phyloP scores from a whole-genome alignment of 2,888 invertebrate genomes.

The Trileptium ribeirensis region DNA sequence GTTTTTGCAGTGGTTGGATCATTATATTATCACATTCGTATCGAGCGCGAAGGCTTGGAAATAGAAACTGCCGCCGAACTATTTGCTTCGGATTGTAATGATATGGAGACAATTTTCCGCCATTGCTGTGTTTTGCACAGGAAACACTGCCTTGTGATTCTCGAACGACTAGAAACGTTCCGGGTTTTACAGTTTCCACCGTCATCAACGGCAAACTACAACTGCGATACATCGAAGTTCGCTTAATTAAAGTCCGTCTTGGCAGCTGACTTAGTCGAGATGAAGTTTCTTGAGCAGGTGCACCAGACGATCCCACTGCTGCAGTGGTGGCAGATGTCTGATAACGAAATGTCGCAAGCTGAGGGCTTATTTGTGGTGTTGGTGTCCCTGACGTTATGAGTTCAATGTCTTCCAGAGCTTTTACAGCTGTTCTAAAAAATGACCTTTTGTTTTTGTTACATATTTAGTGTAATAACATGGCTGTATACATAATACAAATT shows the following conservation, averaged over 20 bases:
- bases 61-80: neutral
- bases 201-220: slow-evolving; percentile 12
- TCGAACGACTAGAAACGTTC: neutral
- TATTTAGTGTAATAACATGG: no score
- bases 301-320: no score
- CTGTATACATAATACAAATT: no score
- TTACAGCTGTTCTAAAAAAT: no score
- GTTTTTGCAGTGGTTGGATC: neutral
- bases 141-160: neutral
- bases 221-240: slow-evolving; percentile 3
- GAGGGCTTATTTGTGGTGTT: no score
- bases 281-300: no score
- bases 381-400: no score
- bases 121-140: neutral
- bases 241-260: neutral
- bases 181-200: neutral
- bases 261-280: no score
- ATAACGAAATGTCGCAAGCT: no score
- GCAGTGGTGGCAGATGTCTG: no score
- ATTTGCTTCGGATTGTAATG: neutral
- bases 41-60: neutral
- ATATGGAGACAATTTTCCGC: neutral
- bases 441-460: no score
- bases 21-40: neutral
- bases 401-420: no score